Evolutionary conservation across 2,888 invertebrate genomes (phyloP), one percentile per base, ranked within the genome.

Genomic region (Lasioglossum marginatum): DNA sequence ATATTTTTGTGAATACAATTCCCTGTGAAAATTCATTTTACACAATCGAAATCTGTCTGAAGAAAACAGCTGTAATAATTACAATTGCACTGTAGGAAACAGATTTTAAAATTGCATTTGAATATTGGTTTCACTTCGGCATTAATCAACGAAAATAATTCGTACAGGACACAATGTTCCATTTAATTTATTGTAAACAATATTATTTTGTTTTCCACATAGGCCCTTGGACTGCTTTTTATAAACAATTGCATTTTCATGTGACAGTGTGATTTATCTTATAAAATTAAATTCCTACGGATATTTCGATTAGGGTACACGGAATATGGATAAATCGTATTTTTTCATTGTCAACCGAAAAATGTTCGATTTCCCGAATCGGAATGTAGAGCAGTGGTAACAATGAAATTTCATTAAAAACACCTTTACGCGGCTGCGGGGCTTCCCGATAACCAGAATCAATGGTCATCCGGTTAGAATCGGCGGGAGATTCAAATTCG

Each of bases 341-440:
- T 19, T 71, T 72, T 31, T 52, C 52, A n/a, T 48, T 31, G 31
- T 0, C 70, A 45, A 34, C 12, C 37, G 16, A 77, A 79, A 48
- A 37, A 23, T 23, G 23, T 77, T 71, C 77, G 77, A 71, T 82
- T 82, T 77, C n/a, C 6, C n/a, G 19, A 8, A 16, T 16, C 19
- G 27, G 23, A 14, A 37, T 12, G 27, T 16, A 27, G 31, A 68
- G 16, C 27, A 31, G 43, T 6, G 75, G 66, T 79, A 43, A 66
- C 84, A 76, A 78, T 83, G 75, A 79, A 85, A 79, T 83, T 85
- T 83, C 79, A 83, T 85, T 85, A 83, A 76, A 76, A 63, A 31
- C 19, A 37, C 66, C 27, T 76, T 75, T 40, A 27, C 43, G n/a
- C 37, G 66, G 43, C n/a, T 12, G 73, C 27, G 48, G 8, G 10